These are phyloP conservation scores for Scaptomyza flava DNA, from an alignment of 2,888 invertebrate species.

Conservation along the genomic window DNA sequence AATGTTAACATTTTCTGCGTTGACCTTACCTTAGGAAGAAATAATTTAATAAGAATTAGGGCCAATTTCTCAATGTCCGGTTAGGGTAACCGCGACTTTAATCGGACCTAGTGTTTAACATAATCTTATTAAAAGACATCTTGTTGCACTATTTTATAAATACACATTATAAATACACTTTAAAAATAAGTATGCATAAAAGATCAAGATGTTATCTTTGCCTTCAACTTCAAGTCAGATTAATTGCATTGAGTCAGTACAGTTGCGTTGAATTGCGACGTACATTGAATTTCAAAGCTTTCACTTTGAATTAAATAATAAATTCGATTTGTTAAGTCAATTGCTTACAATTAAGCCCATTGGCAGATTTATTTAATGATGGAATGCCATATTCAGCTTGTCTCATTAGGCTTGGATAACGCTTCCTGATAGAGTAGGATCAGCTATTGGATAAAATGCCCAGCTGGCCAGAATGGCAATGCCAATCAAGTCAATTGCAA, in stretches of 20 bases:
- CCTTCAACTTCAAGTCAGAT: not conserved
- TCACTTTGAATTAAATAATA: not conserved
- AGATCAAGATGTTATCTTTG: not conserved
- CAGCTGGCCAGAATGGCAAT: constrained; percentile 63
- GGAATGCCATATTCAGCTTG: constrained; percentile 3
- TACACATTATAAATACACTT: no score
- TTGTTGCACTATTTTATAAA: no score
- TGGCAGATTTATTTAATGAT: constrained; percentile 3
- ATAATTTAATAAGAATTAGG: no score
- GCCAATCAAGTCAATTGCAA: constrained; percentile 68
- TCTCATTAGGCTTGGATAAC: constrained; percentile 30
- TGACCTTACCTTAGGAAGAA: no score
- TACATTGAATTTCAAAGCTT: not conserved
- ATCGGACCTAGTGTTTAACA: no score
- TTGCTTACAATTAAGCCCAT: not conserved
- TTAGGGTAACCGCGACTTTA: no score
- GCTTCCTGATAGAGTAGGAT: constrained; percentile 47
- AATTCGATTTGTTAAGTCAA: constrained; percentile 6
- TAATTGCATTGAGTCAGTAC: not conserved
- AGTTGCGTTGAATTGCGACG: not conserved
- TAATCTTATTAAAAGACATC: no score
- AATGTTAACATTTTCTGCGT: no score
- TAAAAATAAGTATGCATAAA: not conserved
- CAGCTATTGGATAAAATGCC: constrained; percentile 24
- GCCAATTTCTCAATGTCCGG: no score